Conservation (phyloP, 2,888 invertebrate genomes). For the Cataglyphis altisquamis region DNA sequence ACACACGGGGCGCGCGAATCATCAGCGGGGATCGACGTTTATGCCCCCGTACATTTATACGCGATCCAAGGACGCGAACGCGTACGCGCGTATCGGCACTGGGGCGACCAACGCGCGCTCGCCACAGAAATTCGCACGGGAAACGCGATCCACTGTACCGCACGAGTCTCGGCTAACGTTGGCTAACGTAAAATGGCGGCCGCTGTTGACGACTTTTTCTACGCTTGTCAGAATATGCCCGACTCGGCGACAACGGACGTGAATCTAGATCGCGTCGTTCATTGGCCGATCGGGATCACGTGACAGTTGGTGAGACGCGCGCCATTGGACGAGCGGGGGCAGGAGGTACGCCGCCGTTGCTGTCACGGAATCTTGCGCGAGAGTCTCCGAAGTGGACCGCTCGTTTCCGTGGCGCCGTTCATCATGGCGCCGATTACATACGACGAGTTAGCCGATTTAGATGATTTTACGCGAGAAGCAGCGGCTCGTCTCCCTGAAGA, state of each 20-base stretch:
- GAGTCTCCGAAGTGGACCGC: not conserved
- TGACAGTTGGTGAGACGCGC: slow-evolving; percentile 80
- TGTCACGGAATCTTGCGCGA: slow-evolving; percentile 76
- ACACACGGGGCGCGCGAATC: slow-evolving; percentile 78
- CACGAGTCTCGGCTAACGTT: slow-evolving; percentile 88
- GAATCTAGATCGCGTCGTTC: slow-evolving; percentile 80
- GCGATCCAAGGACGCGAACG: slow-evolving; percentile 71
- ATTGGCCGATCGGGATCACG: slow-evolving; percentile 84
- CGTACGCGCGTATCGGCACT: slow-evolving; percentile 75
- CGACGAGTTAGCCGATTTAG: not conserved
- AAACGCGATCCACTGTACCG: slow-evolving; percentile 79
- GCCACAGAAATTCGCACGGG: slow-evolving; percentile 78
- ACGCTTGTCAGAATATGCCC: slow-evolving; percentile 95
- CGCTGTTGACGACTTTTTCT: slow-evolving; percentile 96
- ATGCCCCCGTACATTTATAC: slow-evolving; percentile 75
- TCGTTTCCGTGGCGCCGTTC: slow-evolving; percentile 32
- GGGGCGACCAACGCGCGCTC: slow-evolving; percentile 76
- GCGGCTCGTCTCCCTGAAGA: not conserved
- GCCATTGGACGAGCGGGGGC: slow-evolving; percentile 85
- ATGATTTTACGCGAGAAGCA: not conserved
- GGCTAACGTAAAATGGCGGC: slow-evolving; percentile 96
- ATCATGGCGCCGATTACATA: not conserved
- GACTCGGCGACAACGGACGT: slow-evolving; percentile 84
- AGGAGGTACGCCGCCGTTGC: slow-evolving; percentile 85
- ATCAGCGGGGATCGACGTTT: slow-evolving; percentile 75